Evolutionary conservation across 2,113 vertebrate species (phyloP).

Genomic region (Sander lucioperca): DNA sequence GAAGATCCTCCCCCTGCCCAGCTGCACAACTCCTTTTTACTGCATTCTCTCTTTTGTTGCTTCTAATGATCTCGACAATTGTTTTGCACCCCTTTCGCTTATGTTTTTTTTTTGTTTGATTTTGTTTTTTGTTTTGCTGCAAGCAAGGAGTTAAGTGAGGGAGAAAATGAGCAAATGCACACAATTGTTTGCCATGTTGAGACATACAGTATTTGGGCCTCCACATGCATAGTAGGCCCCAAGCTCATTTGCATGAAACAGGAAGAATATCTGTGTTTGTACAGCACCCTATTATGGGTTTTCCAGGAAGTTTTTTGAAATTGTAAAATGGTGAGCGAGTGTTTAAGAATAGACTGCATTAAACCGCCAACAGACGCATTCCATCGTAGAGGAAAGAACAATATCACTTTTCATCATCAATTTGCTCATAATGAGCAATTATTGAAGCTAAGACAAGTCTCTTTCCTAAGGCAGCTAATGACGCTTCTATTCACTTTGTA

Average conservation of each 20-base stretch:
- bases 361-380: slow-evolving; percentile 38
- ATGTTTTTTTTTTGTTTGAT: slow-evolving; percentile 33
- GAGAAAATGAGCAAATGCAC: slow-evolving; percentile 70
- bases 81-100: slow-evolving; percentile 37
- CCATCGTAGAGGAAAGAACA: slow-evolving; percentile 37
- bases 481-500: not conserved
- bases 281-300: slow-evolving; percentile 11
- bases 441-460: not conserved
- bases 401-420: slow-evolving; percentile 15
- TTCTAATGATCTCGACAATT: slow-evolving; percentile 65
- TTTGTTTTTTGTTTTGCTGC: slow-evolving; percentile 20
- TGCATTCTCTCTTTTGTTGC: slow-evolving; percentile 61
- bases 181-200: slow-evolving; percentile 56
- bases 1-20: slow-evolving; percentile 37
- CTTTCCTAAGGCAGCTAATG: not conserved
- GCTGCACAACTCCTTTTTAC: slow-evolving; percentile 32
- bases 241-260: slow-evolving; percentile 70
- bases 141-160: slow-evolving; percentile 68
- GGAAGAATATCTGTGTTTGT: slow-evolving; percentile 43
- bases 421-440: slow-evolving; percentile 26
- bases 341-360: slow-evolving; percentile 27
- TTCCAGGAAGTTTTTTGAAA: slow-evolving; percentile 54
- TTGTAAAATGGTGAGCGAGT: slow-evolving; percentile 28
- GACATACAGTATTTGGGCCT: slow-evolving; percentile 43
- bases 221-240: not conserved